Base-by-base conservation (phyloP, 2,888 invertebrate species). In the Gastrophysa polygoni region DNA sequence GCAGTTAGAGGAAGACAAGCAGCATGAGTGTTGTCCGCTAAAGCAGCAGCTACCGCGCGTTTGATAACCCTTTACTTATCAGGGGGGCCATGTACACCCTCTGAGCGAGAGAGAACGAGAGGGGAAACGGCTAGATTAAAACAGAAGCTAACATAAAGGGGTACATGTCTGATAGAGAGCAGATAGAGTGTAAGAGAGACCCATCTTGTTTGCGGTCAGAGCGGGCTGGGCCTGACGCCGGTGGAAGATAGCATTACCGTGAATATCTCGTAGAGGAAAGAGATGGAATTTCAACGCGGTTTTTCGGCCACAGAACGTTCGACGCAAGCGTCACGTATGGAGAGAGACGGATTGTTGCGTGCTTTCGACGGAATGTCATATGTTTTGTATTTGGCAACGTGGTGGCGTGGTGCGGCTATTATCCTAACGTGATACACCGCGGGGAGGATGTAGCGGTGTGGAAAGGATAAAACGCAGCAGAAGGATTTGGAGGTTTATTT, bases 221-320 rank as follows among this genome's bases (percentile, higher is more conserved):
- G 85, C 85, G 87, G 87, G 87, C 85, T 83, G 87, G 87, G 87
- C 87, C 84, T 86, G 84, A 85, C 84, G 85, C 84, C 85, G 84
- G 85, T 85, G 85, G 86, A 86, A 86, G 87, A 87, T 84, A 83
- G 86, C 84, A 84, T 84, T 85, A 86, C 85, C 84, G 83, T 84
- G 85, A 85, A 85, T 86, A 84, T 84, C 83, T 84, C 83, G 74
- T 71, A 78, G 70, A 69, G 68, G 75, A 81, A 71, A 75, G 77
- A 78, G 80, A 78, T 71, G 76, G 75, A 69, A 70, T 71, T 68
- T 69, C 69, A 76, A 68, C 85, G 85, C 78, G 80, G 80, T 80
- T 80, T 86, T 73, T 71, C 61, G 85, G 85, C 85, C 71, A 68
- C 71, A 78, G 77, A 77, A 54, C 52, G 66, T 64, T 60, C 62